phyloP scores from a whole-genome alignment of 2,888 invertebrate species.

The Callosobruchus maculatus region DNA sequence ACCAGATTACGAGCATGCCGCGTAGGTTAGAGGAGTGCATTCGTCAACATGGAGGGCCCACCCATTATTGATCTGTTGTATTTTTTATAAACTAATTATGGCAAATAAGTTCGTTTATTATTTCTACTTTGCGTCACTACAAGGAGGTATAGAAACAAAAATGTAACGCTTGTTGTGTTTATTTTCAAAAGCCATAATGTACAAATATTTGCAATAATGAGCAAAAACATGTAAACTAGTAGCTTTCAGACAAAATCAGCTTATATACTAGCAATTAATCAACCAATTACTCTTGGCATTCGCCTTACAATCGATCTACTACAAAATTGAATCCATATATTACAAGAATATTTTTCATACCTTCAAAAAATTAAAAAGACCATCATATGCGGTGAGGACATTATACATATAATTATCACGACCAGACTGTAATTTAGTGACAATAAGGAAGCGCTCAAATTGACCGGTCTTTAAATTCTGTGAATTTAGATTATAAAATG shows the following conservation, averaged over 20 bases:
- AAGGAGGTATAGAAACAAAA: no score
- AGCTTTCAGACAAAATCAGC: neutral
- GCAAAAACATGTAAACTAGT: neutral
- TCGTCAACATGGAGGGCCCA: no score
- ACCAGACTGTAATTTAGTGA: neutral
- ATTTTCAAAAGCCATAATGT: neutral
- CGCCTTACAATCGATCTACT: neutral
- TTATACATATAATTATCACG: neutral
- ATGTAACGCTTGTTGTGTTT: neutral
- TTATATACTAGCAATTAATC: neutral
- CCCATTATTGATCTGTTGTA: no score
- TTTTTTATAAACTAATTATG: no score
- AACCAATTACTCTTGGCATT: neutral
- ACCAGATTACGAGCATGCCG: no score
- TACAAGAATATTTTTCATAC: neutral
- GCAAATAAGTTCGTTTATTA: no score
- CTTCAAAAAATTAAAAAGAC: no score
- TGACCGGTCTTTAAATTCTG: neutral
- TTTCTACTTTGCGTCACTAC: no score
- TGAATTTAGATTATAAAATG: neutral
- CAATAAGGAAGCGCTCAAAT: neutral
- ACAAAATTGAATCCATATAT: neutral
- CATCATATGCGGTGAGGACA: no score
- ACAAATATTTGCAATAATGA: neutral
- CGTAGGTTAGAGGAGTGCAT: no score